Evolutionary conservation across 2,113 vertebrate species (phyloP), one percentile per base, ranked within the genome.

Genomic region (Brachirus orientalis): DNA sequence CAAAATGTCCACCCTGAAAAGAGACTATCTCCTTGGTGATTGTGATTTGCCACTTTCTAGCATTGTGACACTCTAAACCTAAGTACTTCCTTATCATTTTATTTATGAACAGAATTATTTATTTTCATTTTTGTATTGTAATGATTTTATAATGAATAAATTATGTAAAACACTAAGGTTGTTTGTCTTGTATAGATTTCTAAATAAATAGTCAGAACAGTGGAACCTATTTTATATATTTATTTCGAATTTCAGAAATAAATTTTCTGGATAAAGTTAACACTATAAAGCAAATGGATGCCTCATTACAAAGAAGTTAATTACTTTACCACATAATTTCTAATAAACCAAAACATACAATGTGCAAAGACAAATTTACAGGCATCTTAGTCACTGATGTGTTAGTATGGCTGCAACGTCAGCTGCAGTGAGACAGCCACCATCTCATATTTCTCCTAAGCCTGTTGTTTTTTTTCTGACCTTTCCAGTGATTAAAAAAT

Each of bases 1-100:
- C 78, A 94, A 94, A 86, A 94, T 95, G 85, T 93, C 88, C 57
- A 93, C 85, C 12, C 92, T 95, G 92, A 94, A 95, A 78, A 89
- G 93, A 88, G 93, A 93, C 82, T 93, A 89, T 78, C 84, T 88
- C 19, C 83, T 94, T 18, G 93, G 91, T 7, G 87, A 86, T 37
- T 92, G 91, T 79, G 92, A 92, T 76, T 61, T 93, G 81, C 87
- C 90, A 55, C 90, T 94, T 22, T 89, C 82, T 13, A 89, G 88
- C 75, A 90, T 94, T 40, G 70, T 92, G 14, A 77, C 73, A 43
- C 64, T 62, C 37, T 90, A 83, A 87, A 70, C 56, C 33, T 38
- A 12, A 57, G 48, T 17, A 61, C 56, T 68, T 63, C 43, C 68
- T 58, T 10, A 35, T 14, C 10, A 18, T 20, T 55, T 33, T 73